Evolutionary conservation across 2,113 vertebrate genomes (phyloP), one percentile per base, ranked within the genome.

Genomic region (Amphilophus citrinellus): DNA sequence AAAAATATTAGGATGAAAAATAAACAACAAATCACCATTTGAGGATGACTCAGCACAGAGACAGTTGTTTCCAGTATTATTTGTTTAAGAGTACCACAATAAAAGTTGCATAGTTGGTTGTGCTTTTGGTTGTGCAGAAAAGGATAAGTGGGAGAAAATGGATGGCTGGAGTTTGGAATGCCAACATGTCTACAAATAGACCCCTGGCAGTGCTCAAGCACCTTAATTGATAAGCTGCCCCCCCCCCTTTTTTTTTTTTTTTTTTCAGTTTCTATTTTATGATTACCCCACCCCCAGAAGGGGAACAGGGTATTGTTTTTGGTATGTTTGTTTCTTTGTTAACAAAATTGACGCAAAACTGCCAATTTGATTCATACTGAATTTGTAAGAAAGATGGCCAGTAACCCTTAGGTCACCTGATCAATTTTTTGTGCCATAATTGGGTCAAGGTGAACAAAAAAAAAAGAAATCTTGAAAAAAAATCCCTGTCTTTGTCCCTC

Each of bases 1-100:
- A 56, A 50, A 76, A 76, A 58, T 37, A 27, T 79, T 57, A 50
- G 53, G 30, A 62, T 44, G 60, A 58, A 77, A 80, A 84, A 84
- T 57, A 79, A 39, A 86, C 39, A 27, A 50, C 6, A 61, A 77
- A 61, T 80, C 2, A 80, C 63, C 47, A 62, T 71, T 53, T 71
- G 44, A 87, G 37, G 10, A 44, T 71, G 44, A 71, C 65, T 50
- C 42, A 68, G 42, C 30, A 44, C 30, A 68, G 50, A 65, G 20
- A 62, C 7, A 76, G 58, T 71, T 2, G 2, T 84, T 59, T 84
- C 47, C 50, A 61, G 80, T 75, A 75, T 75, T 35, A 13, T 6
- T 63, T 80, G 60, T 68, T 42, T 82, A 76, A 75, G 30, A 59
- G 22, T 32, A 75, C 2, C 39, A 42, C 10, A 22, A 68, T 61